Evolutionary conservation across 2,113 vertebrate species (phyloP).

Genomic region (Serilophus lunatus): DNA sequence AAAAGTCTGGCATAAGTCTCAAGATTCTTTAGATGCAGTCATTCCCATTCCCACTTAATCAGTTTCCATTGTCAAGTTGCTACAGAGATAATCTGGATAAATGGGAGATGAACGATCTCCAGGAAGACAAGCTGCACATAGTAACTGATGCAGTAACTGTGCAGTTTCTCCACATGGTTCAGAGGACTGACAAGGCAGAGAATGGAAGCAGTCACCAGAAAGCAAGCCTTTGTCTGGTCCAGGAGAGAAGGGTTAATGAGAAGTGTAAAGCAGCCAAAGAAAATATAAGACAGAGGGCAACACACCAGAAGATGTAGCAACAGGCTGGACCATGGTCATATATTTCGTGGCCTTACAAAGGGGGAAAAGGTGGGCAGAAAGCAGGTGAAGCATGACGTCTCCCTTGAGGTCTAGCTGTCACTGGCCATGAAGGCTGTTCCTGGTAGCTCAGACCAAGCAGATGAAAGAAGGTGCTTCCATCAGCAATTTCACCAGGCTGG

Average conservation of each 20-base stretch:
- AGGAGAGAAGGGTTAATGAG: background rate
- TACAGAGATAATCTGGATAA: background rate
- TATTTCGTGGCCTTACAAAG: background rate
- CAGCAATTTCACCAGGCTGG: background rate
- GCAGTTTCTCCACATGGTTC: background rate
- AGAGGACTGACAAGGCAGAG: background rate
- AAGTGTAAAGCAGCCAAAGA: background rate
- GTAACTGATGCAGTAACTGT: background rate
- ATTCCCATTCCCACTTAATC: background rate
- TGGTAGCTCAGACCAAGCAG: background rate
- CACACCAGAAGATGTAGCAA: background rate
- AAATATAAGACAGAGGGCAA: background rate
- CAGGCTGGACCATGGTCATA: background rate
- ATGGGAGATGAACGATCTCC: background rate
- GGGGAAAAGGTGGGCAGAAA: background rate
- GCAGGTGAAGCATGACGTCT: fast-evolving
- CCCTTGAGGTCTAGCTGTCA: background rate
- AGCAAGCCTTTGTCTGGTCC: background rate
- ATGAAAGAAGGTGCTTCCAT: background rate
- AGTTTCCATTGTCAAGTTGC: background rate
- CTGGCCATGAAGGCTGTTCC: background rate
- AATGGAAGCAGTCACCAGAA: background rate
- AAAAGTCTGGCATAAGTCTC: background rate
- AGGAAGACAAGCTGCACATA: background rate
- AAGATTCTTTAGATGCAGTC: background rate